Percentiles rank a stretch among this genome's conserved stretches.
Conservation (phyloP, 2,888 invertebrate species). For the Trachelus iudaicus region DNA sequence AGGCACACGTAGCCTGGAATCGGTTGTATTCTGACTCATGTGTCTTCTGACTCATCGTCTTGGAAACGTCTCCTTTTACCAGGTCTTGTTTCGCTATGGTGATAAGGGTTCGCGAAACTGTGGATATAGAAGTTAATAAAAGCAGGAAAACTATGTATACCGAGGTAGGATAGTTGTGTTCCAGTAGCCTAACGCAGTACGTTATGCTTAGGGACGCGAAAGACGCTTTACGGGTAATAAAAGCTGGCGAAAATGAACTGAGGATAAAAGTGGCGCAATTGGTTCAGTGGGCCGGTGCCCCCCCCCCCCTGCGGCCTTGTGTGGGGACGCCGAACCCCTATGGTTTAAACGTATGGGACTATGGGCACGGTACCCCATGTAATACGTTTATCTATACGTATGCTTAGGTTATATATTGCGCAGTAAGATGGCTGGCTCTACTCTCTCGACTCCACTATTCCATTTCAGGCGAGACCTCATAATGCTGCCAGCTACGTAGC, state of each 20-base stretch:
- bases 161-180: neutral
- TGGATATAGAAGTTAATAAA: neutral
- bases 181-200: neutral
- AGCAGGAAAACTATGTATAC: neutral
- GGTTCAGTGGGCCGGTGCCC: slow-evolving; percentile 66
- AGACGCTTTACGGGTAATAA: slow-evolving; percentile 39
- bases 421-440: neutral
- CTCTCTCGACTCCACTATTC: slow-evolving; percentile 21
- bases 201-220: neutral
- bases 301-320: slow-evolving; percentile 60
- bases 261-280: slow-evolving; percentile 57
- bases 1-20: neutral
- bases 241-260: slow-evolving; percentile 38
- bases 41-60: neutral
- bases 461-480: slow-evolving; percentile 26
- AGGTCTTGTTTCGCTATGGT: neutral
- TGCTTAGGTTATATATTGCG: neutral
- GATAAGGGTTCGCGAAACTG: neutral
- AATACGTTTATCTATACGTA: slow-evolving; percentile 7
- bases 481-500: slow-evolving; percentile 22
- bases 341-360: slow-evolving; percentile 6
- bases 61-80: neutral
- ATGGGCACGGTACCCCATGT: slow-evolving; percentile 1
- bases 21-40: neutral
- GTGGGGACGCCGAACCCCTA: slow-evolving; percentile 58